Conservation (phyloP, 2,888 invertebrate species). For the Melinaea marsaeus region DNA sequence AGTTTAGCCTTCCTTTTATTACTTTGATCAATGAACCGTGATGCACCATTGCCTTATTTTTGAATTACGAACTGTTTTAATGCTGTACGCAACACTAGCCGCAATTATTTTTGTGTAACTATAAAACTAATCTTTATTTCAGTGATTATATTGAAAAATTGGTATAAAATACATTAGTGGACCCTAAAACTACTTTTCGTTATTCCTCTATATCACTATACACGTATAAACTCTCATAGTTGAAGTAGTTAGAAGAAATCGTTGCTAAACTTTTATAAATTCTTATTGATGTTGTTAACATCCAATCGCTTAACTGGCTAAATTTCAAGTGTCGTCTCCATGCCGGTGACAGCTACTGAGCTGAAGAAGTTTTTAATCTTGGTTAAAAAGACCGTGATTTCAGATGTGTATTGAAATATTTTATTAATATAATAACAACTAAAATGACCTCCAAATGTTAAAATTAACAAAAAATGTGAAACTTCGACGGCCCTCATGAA, state of each 20-base stretch:
- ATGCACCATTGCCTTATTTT: constrained; percentile 40
- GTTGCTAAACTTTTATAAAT: neutral
- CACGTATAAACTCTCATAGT: neutral
- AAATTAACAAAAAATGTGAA: constrained; percentile 32
- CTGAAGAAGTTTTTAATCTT: constrained; percentile 15
- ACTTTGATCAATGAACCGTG: constrained; percentile 49
- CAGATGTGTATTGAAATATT: constrained; percentile 15
- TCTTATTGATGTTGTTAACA: neutral
- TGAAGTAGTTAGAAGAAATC: constrained; percentile 30
- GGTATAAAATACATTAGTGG: too few relatives aligned
- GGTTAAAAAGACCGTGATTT: constrained; percentile 18
- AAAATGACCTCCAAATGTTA: constrained; percentile 27
- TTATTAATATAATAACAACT: constrained; percentile 27
- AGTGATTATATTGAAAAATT: too few relatives aligned
- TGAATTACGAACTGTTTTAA: constrained; percentile 36
- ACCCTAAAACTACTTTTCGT: too few relatives aligned
- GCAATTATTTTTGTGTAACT: constrained; percentile 5
- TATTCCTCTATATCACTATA: too few relatives aligned
- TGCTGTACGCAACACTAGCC: constrained; percentile 9
- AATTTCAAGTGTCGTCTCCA: constrained; percentile 14
- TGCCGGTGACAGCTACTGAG: constrained; percentile 7
- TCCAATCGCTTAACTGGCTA: neutral
- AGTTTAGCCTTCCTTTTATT: constrained; percentile 39
- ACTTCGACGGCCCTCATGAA: constrained; percentile 35
- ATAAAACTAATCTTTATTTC: too few relatives aligned